Percentiles rank a stretch among this genome's conserved stretches.
Evolutionary conservation across 1,140 invertebrate species (phyloP).

Genomic region (Drosophila parvula): DNA sequence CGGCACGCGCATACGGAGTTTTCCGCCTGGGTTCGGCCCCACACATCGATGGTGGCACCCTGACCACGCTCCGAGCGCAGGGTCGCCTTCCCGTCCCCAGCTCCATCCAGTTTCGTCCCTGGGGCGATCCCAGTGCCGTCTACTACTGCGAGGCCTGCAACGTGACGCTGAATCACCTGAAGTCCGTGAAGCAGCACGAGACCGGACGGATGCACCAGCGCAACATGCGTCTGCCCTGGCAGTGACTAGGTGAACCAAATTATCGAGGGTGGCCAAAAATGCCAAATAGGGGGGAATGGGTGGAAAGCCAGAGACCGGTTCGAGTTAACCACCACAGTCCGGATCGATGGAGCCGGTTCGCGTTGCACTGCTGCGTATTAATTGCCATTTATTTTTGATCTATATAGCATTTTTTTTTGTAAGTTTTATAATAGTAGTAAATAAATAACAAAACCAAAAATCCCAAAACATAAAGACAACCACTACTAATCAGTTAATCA

Average conservation of each 20-base stretch:
- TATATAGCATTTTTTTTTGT: conserved; percentile 46
- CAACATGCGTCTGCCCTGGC: conserved; percentile 25
- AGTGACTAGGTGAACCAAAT: not conserved
- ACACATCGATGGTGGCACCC: conserved; percentile 15
- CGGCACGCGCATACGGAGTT: not conserved
- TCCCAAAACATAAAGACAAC: conserved; percentile 1
- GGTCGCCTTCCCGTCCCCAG: conserved; percentile 5
- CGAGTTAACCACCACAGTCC: not conserved
- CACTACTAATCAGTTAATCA: no score
- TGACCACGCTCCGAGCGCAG: conserved; percentile 38
- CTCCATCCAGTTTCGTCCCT: conserved; percentile 39
- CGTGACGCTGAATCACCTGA: conserved; percentile 86
- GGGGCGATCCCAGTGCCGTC: conserved; percentile 85
- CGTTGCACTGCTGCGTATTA: conserved; percentile 54
- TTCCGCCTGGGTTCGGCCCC: not conserved
- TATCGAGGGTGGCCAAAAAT: not conserved
- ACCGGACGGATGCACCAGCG: conserved; percentile 86
- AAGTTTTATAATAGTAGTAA: conserved; percentile 55
- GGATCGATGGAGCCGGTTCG: not conserved
- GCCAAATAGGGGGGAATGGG: not conserved
- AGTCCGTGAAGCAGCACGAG: conserved; percentile 86
- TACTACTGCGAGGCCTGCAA: conserved; percentile 88
- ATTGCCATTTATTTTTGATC: conserved; percentile 71
- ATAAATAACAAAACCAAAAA: conserved; percentile 33
- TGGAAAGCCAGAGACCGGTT: not conserved